Evolutionary conservation across 2,888 invertebrate genomes (phyloP), one percentile per base, ranked within the genome.

Genomic region (Siphlonurus alternatus): DNA sequence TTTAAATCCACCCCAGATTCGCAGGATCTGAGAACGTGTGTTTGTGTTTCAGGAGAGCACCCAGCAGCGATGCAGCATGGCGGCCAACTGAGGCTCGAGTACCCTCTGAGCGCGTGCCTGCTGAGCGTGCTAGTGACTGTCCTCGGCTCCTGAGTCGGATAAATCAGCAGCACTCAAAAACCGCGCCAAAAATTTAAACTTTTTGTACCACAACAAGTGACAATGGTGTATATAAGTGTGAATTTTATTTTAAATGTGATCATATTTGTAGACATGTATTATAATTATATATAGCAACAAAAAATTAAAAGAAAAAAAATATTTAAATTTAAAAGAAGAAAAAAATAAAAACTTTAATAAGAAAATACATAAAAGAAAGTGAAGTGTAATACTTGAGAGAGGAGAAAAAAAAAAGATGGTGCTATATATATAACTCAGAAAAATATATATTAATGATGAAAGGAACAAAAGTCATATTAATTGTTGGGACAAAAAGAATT

Each of bases 41-140:
- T 38, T 38, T 38, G 5, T 38, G 38, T 76, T 67, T 59, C 81
- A 89, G 89, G 88, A 68, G 90, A 90, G 75, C 86, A 89, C 76
- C 89, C 89, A 69, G 90, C 89, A 62, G 90, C 89, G 59, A 90
- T 90, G 87, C 89, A 90, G 75, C 87, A 88, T 69, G 89, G 88
- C 64, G 84, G 85, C 0, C 85, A 85, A 72, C 78, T 85, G 53
- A 80, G 84, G 38, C 81, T 87, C 60, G 85, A 86, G 71, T 86
- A 87, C 72, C 87, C 87, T 0, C 77, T 87, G 53, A 83, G 85
- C 63, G 85, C 86, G 59, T 85, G 86, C 67, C 79, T 87, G 51
- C 80, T 87, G 68, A 87, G 86, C 75, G 79, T 85, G 68, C 78
- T 86, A 67, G 80, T 87, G 61, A 80, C 85, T 20, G 64, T 72